Evolutionary conservation across 2,113 vertebrate species (phyloP).

Genomic region (Percina caprodes): DNA sequence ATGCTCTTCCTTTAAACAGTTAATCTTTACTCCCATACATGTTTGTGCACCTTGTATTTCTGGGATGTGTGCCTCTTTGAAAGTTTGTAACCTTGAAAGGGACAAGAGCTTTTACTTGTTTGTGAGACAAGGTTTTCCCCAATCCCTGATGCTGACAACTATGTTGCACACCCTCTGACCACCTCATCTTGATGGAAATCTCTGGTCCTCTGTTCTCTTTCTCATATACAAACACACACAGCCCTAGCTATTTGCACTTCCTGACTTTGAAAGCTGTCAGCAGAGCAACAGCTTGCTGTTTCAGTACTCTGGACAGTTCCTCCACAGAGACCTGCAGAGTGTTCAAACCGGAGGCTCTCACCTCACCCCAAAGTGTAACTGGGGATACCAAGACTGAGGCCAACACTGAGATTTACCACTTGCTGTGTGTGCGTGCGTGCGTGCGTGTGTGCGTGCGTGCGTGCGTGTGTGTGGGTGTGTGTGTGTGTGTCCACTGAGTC

Average conservation of each 20-base stretch:
- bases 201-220: constrained; percentile 65
- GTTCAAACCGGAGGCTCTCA: constrained; percentile 52
- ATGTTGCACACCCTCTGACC: constrained; percentile 56
- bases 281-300: constrained; percentile 50
- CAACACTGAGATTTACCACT: constrained; percentile 68
- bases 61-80: not conserved
- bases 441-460: constrained; percentile 73
- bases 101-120: constrained; percentile 32
- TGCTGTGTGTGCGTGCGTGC: constrained; percentile 57
- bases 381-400: constrained; percentile 58
- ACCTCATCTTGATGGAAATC: constrained; percentile 73
- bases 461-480: constrained; percentile 67
- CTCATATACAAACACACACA: not conserved
- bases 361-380: constrained; percentile 44
- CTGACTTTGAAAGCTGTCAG: constrained; percentile 73
- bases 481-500: constrained; percentile 89
- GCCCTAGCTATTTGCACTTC: constrained; percentile 71
- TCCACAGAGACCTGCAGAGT: constrained; percentile 60
- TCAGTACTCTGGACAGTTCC: constrained; percentile 79
- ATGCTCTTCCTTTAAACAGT: not conserved
- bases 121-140: constrained; percentile 17
- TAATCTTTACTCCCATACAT: not conserved
- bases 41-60: not conserved
- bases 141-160: constrained; percentile 57
- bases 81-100: constrained; percentile 52